phyloP scores from a whole-genome alignment of 1,140 invertebrate genomes.

The Andricus grossulariae region DNA sequence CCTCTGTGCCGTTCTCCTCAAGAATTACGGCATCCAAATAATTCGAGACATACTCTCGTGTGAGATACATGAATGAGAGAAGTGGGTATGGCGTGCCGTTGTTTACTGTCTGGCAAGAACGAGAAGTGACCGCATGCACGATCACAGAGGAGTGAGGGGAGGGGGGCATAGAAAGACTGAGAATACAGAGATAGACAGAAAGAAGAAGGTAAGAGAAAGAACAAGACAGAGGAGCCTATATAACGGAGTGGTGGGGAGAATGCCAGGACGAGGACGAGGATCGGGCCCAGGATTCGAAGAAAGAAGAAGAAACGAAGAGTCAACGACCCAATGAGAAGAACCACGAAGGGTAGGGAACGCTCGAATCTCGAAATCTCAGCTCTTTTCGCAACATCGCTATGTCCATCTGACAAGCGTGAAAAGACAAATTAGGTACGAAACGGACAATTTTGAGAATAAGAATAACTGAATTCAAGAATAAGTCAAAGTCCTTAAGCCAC shows the following conservation, averaged over 20 bases:
- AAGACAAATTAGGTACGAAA: background rate
- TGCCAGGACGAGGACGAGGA: constrained; percentile 50
- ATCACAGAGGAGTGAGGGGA: background rate
- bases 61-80: constrained; percentile 62
- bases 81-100: constrained; percentile 58
- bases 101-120: constrained; percentile 58
- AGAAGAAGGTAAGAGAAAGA: constrained; percentile 2
- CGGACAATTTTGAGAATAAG: background rate
- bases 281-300: constrained; percentile 66
- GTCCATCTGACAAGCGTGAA: constrained; percentile 27
- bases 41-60: constrained; percentile 53
- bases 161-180: constrained; percentile 7
- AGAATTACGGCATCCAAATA: constrained; percentile 52
- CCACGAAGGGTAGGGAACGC: constrained; percentile 41
- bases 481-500: background rate
- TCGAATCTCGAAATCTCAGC: constrained; percentile 41
- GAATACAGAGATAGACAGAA: constrained; percentile 27
- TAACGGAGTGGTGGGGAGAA: constrained; percentile 44
- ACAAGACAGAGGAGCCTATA: constrained; percentile 40
- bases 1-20: background rate
- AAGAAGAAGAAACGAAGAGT: constrained; percentile 69
- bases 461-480: background rate
- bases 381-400: constrained; percentile 45
- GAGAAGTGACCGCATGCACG: constrained; percentile 36
- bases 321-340: constrained; percentile 67